phyloP scores from a whole-genome alignment of 1,140 invertebrate genomes.

The Meloidogyne floridensis region DNA sequence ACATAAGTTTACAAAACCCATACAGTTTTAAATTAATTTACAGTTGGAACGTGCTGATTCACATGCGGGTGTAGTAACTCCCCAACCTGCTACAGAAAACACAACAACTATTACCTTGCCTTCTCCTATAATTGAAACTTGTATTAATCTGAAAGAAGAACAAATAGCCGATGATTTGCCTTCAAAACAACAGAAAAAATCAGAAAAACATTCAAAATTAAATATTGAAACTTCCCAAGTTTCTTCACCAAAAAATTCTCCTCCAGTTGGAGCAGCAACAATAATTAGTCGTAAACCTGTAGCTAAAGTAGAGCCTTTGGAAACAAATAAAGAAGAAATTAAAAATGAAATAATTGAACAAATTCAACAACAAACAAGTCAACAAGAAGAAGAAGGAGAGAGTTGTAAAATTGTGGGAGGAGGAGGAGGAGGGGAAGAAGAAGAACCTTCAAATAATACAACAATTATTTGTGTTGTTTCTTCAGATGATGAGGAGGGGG shows the following conservation, averaged over 20 bases:
- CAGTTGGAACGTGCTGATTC: conserved; percentile 8
- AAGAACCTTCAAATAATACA: conserved; percentile 4
- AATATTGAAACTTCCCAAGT: not conserved
- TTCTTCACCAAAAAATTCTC: conserved; percentile 3
- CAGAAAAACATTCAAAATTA: not conserved
- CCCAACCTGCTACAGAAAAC: not conserved
- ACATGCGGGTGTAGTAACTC: conserved; percentile 1
- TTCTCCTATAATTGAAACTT: not conserved
- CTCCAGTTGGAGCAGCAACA: not conserved
- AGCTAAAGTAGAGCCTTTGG: not conserved
- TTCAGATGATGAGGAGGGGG: not conserved
- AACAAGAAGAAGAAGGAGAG: not conserved
- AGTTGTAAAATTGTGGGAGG: not conserved
- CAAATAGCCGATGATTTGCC: not conserved
- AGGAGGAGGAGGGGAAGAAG: not conserved
- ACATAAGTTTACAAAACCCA: too few relatives aligned
- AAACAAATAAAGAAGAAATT: conserved; percentile 20
- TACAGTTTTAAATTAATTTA: not conserved
- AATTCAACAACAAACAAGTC: conserved; percentile 27
- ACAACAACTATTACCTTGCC: not conserved
- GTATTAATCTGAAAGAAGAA: not conserved
- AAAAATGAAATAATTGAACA: not conserved
- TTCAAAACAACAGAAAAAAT: not conserved
- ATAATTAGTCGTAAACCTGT: conserved; percentile 1
- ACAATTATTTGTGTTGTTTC: conserved; percentile 5